Conservation (phyloP, 2,113 vertebrate species). For the Rhodinocichla rosea region DNA sequence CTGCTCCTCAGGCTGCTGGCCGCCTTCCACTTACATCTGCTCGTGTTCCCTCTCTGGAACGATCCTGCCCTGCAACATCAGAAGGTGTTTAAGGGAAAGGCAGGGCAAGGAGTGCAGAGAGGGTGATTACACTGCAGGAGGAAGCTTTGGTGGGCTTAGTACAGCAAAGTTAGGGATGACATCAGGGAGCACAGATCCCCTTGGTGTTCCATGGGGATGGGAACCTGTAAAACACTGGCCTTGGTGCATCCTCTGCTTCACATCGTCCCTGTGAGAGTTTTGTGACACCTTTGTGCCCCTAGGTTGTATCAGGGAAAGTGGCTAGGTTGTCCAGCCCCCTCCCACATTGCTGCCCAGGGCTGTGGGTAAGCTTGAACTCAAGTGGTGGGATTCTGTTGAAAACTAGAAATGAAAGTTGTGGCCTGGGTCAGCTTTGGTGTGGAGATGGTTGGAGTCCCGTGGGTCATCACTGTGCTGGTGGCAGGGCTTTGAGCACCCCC, state of each 20-base stretch:
- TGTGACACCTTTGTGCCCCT: background rate
- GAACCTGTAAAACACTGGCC: accelerated
- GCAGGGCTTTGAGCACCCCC: background rate
- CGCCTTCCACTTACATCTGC: background rate
- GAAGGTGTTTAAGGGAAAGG: background rate
- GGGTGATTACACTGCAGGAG: background rate
- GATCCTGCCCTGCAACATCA: background rate
- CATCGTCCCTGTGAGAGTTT: accelerated
- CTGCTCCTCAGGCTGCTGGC: background rate
- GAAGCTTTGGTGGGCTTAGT: background rate
- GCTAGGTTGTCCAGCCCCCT: background rate
- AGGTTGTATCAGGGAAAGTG: background rate
- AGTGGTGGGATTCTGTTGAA: background rate
- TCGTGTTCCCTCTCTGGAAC: background rate
- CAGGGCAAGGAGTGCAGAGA: background rate
- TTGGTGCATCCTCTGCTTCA: background rate
- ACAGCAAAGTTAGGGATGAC: background rate
- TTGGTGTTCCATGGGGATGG: background rate
- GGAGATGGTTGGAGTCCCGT: accelerated
- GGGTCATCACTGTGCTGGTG: background rate
- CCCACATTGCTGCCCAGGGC: background rate
- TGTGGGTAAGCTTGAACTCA: accelerated
- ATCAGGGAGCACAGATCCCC: background rate
- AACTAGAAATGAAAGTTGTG: background rate
- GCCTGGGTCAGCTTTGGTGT: background rate